These are phyloP conservation scores for Monodelphis domestica DNA, from an alignment of 2,797 vertebrate species.

Conservation along the genomic window DNA sequence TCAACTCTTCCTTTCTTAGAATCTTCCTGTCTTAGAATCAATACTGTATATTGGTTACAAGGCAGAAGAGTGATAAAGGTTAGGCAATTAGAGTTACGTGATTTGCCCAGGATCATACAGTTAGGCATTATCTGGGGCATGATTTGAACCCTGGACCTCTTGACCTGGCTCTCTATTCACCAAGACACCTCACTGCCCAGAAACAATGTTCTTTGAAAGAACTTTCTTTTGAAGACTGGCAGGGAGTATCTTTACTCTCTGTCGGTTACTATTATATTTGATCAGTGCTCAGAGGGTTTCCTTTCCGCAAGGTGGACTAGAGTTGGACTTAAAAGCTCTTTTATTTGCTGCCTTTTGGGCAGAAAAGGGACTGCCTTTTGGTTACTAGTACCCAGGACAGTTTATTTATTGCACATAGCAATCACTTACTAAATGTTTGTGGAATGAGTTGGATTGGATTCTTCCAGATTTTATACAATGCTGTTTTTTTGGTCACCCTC, in stretches of 20 bases:
- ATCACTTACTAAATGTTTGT: not conserved
- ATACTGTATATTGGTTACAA: too few relatives aligned
- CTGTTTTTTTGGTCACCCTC: not conserved
- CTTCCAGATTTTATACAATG: not conserved
- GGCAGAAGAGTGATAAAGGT: too few relatives aligned
- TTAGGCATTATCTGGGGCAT: too few relatives aligned
- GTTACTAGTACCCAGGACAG: not conserved
- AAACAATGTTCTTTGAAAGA: not conserved
- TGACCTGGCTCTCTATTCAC: too few relatives aligned
- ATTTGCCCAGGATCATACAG: too few relatives aligned
- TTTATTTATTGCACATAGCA: not conserved
- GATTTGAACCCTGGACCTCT: too few relatives aligned
- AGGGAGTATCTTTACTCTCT: not conserved
- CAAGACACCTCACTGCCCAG: too few relatives aligned
- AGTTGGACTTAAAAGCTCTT: not conserved
- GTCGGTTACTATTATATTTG: not conserved
- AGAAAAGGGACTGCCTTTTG: not conserved
- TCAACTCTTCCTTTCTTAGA: too few relatives aligned
- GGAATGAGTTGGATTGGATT: not conserved
- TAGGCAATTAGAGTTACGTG: too few relatives aligned
- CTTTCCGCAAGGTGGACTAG: not conserved
- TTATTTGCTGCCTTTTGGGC: not conserved
- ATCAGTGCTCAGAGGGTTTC: not conserved
- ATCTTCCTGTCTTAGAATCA: too few relatives aligned
- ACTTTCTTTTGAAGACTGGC: not conserved